phyloP scores from a whole-genome alignment of 2,888 invertebrate species.

The Drosophila anceps region DNA sequence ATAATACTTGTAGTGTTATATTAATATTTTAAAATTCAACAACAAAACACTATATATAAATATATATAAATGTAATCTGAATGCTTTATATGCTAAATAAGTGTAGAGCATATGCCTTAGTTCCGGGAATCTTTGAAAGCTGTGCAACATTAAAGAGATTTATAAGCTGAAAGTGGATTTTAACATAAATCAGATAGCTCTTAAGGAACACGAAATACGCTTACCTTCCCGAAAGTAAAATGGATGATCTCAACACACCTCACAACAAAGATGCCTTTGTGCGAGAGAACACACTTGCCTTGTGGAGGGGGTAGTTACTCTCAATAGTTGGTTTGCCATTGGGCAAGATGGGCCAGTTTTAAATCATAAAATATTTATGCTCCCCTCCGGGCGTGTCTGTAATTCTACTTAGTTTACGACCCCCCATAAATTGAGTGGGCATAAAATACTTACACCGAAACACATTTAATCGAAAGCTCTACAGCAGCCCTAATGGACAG shows the following conservation, averaged over 20 bases:
- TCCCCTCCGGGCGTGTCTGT: slow-evolving; percentile 42
- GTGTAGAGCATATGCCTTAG: slow-evolving; percentile 14
- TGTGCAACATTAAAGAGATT: slow-evolving; percentile 61
- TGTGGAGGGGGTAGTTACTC: background rate
- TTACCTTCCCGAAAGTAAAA: slow-evolving; percentile 51
- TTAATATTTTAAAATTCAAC: slow-evolving; percentile 23
- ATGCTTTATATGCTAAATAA: slow-evolving; percentile 13
- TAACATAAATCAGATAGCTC: slow-evolving; percentile 64
- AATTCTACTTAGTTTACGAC: slow-evolving; percentile 65
- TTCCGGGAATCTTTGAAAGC: slow-evolving; percentile 5
- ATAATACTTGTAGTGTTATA: background rate
- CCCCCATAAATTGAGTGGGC: slow-evolving; percentile 67
- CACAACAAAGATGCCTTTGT: slow-evolving; percentile 17
- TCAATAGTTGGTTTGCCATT: slow-evolving; percentile 31
- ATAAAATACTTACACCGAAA: slow-evolving; percentile 65
- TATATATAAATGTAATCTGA: background rate
- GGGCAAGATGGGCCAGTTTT: slow-evolving; percentile 43
- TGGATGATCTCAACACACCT: slow-evolving; percentile 49
- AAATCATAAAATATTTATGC: slow-evolving; percentile 71
- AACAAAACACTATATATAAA: slow-evolving; percentile 13
- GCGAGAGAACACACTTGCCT: slow-evolving; percentile 10
- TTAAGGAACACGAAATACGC: slow-evolving; percentile 42
- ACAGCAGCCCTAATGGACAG: slow-evolving; percentile 46
- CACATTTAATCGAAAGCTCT: slow-evolving; percentile 63
- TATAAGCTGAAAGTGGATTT: slow-evolving; percentile 66